A percentile compares a stretch with the other conserved stretches of the same genome.
These are phyloP conservation scores for Bos taurus DNA, from an alignment of 2,113 vertebrate genomes.

Conservation along the genomic window ARS-UCD2.0 NC_037350.1:39639501-39640000, in stretches of 20 bases:
- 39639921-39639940: background rate
- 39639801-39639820: background rate
- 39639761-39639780: background rate
- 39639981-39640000: background rate
- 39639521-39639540: background rate
- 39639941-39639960: background rate
- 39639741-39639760: background rate
- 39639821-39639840: background rate
- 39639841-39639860: background rate
- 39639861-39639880: too few species aligned
- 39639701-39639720: background rate
- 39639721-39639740: background rate
- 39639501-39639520: background rate
- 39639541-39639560: background rate
- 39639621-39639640: background rate
- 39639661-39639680: background rate
- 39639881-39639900: background rate
- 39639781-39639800: background rate
- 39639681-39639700: background rate
- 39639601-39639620: background rate
- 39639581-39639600: background rate
- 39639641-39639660: background rate
- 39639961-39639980: background rate
- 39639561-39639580: background rate
- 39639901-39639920: background rate